Percentiles rank a stretch among this genome's conserved stretches.
Evolutionary conservation across 2,113 vertebrate genomes (phyloP).

Genomic region (Heteronetta atricapilla): DNA sequence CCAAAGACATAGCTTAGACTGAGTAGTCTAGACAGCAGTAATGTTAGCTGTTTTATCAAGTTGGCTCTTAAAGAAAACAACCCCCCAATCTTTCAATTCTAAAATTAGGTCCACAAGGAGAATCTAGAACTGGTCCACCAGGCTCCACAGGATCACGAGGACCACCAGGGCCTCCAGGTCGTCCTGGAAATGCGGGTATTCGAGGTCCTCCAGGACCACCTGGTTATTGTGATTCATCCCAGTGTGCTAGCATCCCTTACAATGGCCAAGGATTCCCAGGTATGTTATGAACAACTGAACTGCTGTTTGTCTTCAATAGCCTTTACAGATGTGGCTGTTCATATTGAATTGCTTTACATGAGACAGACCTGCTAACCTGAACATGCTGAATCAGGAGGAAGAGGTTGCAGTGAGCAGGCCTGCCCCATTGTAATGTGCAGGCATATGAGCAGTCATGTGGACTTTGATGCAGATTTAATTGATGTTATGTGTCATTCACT

Average conservation of each 20-base stretch:
- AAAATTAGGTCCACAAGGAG: constrained; percentile 87
- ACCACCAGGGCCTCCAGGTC: constrained; percentile 88
- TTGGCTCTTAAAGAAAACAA: not conserved
- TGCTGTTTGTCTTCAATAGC: not conserved
- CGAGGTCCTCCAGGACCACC: constrained; percentile 90
- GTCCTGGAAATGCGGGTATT: constrained; percentile 87
- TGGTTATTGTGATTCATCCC: constrained; percentile 97
- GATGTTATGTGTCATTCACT: not conserved
- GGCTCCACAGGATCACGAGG: constrained; percentile 89
- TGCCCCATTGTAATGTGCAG: not conserved
- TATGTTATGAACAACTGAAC: constrained; percentile 70
- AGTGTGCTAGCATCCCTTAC: constrained; percentile 96
- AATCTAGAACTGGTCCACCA: constrained; percentile 88
- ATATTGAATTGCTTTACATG: not conserved
- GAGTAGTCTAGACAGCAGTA: constrained; percentile 19
- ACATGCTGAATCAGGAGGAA: not conserved
- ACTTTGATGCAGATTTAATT: not conserved
- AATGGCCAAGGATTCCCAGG: constrained; percentile 97
- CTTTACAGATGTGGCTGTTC: constrained; percentile 6
- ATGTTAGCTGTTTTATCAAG: constrained; percentile 12
- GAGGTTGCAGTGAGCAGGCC: not conserved
- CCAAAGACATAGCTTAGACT: not conserved
- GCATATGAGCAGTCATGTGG: not conserved
- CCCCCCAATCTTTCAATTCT: constrained; percentile 25
- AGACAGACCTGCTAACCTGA: constrained; percentile 5